phyloP scores from a whole-genome alignment of 1,140 invertebrate species.

The Sycobia sp. region DNA sequence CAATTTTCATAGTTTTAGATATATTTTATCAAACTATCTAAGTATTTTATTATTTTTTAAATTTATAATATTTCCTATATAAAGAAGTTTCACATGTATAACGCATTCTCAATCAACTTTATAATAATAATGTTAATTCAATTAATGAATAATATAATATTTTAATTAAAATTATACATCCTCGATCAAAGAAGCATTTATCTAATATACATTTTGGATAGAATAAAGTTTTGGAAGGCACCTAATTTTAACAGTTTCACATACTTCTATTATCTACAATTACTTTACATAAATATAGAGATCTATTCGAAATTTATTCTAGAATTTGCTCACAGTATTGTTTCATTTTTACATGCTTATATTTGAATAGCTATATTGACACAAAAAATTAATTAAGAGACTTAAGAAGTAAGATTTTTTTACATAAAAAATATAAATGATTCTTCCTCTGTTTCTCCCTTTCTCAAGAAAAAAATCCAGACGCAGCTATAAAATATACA shows the following conservation, averaged over 20 bases:
- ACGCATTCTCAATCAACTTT: too few species aligned
- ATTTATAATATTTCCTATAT: conserved; percentile 33
- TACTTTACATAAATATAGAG: conserved; percentile 38
- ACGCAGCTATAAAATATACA: too few species aligned
- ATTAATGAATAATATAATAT: too few species aligned
- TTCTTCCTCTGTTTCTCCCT: not conserved
- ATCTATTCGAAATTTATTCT: conserved; percentile 29
- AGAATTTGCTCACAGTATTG: conserved; percentile 40
- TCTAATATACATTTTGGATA: too few species aligned
- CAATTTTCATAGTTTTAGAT: too few species aligned
- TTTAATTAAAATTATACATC: too few species aligned
- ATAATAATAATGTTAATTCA: too few species aligned
- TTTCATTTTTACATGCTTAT: conserved; percentile 34
- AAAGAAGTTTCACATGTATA: too few species aligned
- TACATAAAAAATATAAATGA: not conserved
- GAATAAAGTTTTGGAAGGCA: conserved; percentile 52
- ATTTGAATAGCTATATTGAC: conserved; percentile 20
- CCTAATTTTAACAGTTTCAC: conserved; percentile 46
- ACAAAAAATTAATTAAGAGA: conserved; percentile 38
- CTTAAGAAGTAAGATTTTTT: conserved; percentile 22
- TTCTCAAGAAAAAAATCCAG: not conserved
- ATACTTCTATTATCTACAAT: conserved; percentile 44
- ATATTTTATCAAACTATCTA: too few species aligned
- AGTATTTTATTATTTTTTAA: too few species aligned
- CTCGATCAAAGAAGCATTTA: too few species aligned